Conservation (phyloP, 2,888 invertebrate genomes). For the Dasypogon diadema region DNA sequence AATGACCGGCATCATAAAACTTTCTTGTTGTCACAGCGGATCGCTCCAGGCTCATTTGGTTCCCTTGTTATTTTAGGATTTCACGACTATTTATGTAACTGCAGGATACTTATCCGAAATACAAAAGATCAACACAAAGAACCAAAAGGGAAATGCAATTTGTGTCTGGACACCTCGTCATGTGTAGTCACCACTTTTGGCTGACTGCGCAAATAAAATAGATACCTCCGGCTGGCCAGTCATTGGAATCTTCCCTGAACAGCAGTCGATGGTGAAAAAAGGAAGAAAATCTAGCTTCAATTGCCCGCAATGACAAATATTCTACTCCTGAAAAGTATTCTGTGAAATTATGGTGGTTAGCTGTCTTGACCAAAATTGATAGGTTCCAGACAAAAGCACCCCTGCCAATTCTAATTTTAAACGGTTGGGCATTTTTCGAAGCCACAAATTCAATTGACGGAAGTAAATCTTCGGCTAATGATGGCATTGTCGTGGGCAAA, state of each 20-base stretch:
- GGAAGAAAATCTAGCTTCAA: slow-evolving; percentile 35
- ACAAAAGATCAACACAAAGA: slow-evolving; percentile 40
- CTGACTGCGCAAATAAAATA: slow-evolving; percentile 32
- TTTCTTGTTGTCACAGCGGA: background rate
- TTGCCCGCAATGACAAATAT: slow-evolving; percentile 33
- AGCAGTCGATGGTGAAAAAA: no score
- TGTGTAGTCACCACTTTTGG: slow-evolving; percentile 29
- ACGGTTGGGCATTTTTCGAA: slow-evolving; percentile 7
- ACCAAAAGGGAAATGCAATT: slow-evolving; percentile 20
- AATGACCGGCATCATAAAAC: slow-evolving; percentile 4
- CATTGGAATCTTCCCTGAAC: background rate
- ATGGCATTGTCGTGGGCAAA: slow-evolving; percentile 8
- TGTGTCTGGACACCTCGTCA: slow-evolving; percentile 12
- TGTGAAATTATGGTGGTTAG: slow-evolving; percentile 22
- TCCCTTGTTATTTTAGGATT: slow-evolving; percentile 43
- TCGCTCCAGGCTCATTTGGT: background rate
- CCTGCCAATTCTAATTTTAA: slow-evolving; percentile 12
- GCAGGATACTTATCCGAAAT: slow-evolving; percentile 33
- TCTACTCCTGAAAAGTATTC: background rate
- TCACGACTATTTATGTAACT: slow-evolving; percentile 35
- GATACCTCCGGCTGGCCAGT: background rate
- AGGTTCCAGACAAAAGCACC: slow-evolving; percentile 3
- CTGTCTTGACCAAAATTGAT: slow-evolving; percentile 20
- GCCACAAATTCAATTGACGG: slow-evolving; percentile 7
- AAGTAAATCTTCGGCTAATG: slow-evolving; percentile 42